Evolutionary conservation across 2,888 invertebrate genomes (phyloP).

Genomic region (Brenthis ino): DNA sequence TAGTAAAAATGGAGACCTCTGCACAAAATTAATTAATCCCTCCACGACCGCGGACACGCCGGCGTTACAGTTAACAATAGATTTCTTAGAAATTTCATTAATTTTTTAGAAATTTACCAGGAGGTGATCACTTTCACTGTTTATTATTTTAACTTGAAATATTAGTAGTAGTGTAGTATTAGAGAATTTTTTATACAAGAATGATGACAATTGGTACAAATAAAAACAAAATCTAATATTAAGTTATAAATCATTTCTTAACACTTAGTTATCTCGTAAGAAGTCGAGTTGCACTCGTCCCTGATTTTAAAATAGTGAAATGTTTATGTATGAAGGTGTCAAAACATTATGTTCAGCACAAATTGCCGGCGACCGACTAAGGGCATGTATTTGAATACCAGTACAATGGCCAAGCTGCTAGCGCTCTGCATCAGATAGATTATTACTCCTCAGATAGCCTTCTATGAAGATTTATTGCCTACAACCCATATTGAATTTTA

Average conservation of each 20-base stretch:
- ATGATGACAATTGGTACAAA: too few species aligned
- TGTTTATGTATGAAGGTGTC: constrained; percentile 79
- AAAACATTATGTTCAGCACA: constrained; percentile 71
- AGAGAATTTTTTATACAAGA: too few species aligned
- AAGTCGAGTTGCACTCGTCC: constrained; percentile 30
- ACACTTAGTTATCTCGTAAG: neutral
- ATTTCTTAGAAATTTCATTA: too few species aligned
- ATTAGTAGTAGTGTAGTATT: too few species aligned
- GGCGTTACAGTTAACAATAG: too few species aligned
- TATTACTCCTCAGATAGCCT: constrained; percentile 76
- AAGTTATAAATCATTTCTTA: too few species aligned
- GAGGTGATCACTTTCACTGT: too few species aligned
- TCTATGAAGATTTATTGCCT: constrained; percentile 77
- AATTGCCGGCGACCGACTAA: constrained; percentile 69
- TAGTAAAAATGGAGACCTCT: too few species aligned
- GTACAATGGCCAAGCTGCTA: constrained; percentile 56
- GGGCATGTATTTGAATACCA: constrained; percentile 76
- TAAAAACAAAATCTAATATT: neutral
- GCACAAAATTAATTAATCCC: too few species aligned
- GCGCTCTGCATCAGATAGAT: constrained; percentile 75
- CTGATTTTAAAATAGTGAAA: constrained; percentile 55
- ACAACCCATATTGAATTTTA: constrained; percentile 75
- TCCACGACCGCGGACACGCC: too few species aligned
- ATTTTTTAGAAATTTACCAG: too few species aligned
- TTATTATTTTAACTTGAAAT: too few species aligned